Base-by-base conservation (phyloP, 2,113 vertebrate genomes). In the Equus przewalskii region DNA sequence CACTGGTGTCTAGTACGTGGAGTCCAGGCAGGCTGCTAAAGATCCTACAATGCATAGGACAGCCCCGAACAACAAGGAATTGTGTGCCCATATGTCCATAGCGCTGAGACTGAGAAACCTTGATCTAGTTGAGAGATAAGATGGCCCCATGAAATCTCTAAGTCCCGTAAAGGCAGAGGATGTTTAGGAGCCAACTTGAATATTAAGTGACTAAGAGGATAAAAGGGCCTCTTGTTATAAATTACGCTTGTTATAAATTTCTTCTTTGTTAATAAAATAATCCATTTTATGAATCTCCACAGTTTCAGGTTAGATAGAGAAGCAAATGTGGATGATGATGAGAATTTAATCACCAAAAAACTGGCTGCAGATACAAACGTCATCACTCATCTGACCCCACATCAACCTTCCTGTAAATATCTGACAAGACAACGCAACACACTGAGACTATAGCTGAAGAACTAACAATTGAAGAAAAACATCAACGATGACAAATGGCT, bases 401-500 rank as follows among this genome's bases (percentile, higher is more conserved):
- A 41, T 28, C 33, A 4, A 13, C 73, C 30, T 33, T 9, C 10
- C 18, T 3, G 51, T 26, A 21, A 81, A 41, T 26, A 0, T 5
- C 36, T 6, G 49, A 33, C 44, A 3, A 24, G 2, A 19, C 41
- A 12, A 54, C 0, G 22, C 0, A 1, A 5, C 21, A 12, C 41
- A 5, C 0, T 7, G 75, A 69, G 67, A 7, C 15, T 19, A 33
- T 2, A 22, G 28, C 58, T 8, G 49, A 51, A 4, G 44, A 13
- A 58, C 9, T 1, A 60, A 21, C 56, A 9, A 8, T 36, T 3
- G 18, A 18, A 54, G 67, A 51, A 11, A 33, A 7, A 30, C 21
- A 22, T 2, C 2, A 6, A 5, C 5, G 2, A 0, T 0, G 22
- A 36, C 46, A n/a, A 30, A 62, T 2, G 0, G 0, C 65, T 80